Conservation (phyloP, 2,113 vertebrate species). For the Kobus ellipsiprymnus region DNA sequence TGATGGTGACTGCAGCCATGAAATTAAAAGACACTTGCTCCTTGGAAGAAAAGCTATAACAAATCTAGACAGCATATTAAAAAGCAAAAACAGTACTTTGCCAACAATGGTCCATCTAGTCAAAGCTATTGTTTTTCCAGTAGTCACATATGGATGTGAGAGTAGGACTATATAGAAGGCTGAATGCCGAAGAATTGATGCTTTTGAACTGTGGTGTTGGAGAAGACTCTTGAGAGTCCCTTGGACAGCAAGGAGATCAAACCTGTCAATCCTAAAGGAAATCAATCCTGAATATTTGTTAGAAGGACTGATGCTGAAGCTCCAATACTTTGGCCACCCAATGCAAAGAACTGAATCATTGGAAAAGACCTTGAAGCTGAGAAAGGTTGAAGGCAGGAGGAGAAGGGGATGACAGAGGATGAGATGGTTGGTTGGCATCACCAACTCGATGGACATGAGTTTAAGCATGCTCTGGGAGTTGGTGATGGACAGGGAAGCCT, state of each 20-base stretch:
- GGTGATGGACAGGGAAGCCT: neutral
- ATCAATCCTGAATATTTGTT: neutral
- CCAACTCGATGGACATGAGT: neutral
- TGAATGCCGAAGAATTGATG: neutral
- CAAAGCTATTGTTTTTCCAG: neutral
- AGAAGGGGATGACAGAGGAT: neutral
- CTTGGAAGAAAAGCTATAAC: neutral
- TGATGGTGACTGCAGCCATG: neutral
- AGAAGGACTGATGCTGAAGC: neutral
- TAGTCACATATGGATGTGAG: neutral
- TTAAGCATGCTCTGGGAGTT: neutral
- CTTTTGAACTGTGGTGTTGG: neutral
- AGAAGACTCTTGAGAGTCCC: neutral
- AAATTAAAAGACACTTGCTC: neutral
- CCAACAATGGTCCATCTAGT: neutral
- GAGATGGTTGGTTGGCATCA: neutral
- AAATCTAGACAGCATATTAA: neutral
- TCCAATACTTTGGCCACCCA: neutral
- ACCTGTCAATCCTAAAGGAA: neutral
- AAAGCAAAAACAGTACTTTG: neutral
- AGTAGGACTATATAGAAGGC: neutral
- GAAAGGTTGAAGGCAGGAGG: neutral
- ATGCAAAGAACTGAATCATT: neutral
- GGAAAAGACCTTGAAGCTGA: neutral
- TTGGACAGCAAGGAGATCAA: neutral